phyloP scores from a whole-genome alignment of 2,888 invertebrate species.

The Heteropelma amictum region DNA sequence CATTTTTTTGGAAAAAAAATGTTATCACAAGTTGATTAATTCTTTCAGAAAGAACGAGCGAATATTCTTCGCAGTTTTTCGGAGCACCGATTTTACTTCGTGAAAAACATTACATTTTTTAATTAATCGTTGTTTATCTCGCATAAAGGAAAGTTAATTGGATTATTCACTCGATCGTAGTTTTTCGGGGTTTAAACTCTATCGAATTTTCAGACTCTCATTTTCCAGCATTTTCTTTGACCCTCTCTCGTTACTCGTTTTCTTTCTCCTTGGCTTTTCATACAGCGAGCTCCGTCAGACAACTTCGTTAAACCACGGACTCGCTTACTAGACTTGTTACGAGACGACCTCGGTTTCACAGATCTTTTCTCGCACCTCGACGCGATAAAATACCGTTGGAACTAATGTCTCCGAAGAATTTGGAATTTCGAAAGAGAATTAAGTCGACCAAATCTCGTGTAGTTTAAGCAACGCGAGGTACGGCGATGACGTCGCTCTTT shows the following conservation, averaged over 20 bases:
- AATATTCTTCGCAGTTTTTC: constrained; percentile 7
- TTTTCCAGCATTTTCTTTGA: constrained; percentile 8
- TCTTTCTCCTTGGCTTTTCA: constrained; percentile 4
- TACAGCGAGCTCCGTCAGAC: constrained; percentile 46
- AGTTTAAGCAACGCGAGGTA: neutral
- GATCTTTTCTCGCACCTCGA: constrained; percentile 8
- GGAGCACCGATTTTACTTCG: neutral
- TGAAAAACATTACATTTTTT: constrained; percentile 26
- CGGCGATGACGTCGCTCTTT: neutral
- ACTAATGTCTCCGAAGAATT: constrained; percentile 47
- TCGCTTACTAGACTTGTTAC: constrained; percentile 52
- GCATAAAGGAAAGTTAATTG: constrained; percentile 9
- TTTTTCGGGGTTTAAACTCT: constrained; percentile 47
- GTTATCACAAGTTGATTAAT: neutral
- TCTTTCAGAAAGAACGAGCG: neutral
- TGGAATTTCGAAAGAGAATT: constrained; percentile 26
- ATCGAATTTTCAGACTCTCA: constrained; percentile 26
- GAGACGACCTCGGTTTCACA: constrained; percentile 40
- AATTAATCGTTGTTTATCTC: constrained; percentile 51
- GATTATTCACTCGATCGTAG: constrained; percentile 31
- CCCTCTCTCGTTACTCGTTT: constrained; percentile 21
- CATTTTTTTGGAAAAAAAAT: neutral
- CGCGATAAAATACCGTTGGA: constrained; percentile 24
- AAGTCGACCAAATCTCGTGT: neutral
- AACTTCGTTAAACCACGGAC: constrained; percentile 53